Evolutionary conservation across 2,888 invertebrate genomes (phyloP).

Genomic region (Epinotia ramella): DNA sequence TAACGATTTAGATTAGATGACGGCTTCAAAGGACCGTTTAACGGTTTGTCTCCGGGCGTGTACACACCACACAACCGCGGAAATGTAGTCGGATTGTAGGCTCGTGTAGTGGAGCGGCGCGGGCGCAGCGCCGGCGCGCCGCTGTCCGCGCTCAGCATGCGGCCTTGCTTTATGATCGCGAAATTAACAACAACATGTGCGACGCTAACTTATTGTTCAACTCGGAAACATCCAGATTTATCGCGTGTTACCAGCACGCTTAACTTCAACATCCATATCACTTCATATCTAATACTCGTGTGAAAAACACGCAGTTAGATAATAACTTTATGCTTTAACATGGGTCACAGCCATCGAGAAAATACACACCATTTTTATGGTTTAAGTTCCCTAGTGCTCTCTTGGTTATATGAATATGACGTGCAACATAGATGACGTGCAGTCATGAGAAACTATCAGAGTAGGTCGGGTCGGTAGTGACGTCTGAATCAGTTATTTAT

Average conservation of each 20-base stretch:
- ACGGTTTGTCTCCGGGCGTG: conserved; percentile 14
- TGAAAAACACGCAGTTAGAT: conserved; percentile 37
- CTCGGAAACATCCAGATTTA: conserved; percentile 70
- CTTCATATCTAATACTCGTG: conserved; percentile 44
- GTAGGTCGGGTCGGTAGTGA: not conserved
- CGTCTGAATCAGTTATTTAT: conserved; percentile 24
- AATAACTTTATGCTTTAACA: conserved; percentile 41
- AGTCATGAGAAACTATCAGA: conserved; percentile 24
- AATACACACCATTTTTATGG: conserved; percentile 39
- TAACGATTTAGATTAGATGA: conserved; percentile 19
- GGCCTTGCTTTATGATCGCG: conserved; percentile 57
- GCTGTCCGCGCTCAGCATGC: conserved; percentile 65
- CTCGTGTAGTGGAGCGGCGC: conserved; percentile 28
- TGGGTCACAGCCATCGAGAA: conserved; percentile 42
- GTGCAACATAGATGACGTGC: conserved; percentile 17
- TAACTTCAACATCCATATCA: conserved; percentile 60
- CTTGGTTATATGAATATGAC: conserved; percentile 2
- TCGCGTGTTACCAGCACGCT: conserved; percentile 52
- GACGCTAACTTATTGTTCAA: conserved; percentile 64
- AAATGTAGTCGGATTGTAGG: conserved; percentile 38
- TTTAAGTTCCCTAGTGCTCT: conserved; percentile 31
- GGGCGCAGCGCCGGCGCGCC: conserved; percentile 21
- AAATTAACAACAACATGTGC: conserved; percentile 75
- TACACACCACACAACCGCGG: conserved; percentile 13
- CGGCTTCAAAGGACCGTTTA: conserved; percentile 25